A percentile compares a stretch with the other conserved stretches of the same genome.
These are phyloP conservation scores for Odontesthes bonariensis DNA, from an alignment of 2,113 vertebrate genomes.

Conservation along the genomic window DNA sequence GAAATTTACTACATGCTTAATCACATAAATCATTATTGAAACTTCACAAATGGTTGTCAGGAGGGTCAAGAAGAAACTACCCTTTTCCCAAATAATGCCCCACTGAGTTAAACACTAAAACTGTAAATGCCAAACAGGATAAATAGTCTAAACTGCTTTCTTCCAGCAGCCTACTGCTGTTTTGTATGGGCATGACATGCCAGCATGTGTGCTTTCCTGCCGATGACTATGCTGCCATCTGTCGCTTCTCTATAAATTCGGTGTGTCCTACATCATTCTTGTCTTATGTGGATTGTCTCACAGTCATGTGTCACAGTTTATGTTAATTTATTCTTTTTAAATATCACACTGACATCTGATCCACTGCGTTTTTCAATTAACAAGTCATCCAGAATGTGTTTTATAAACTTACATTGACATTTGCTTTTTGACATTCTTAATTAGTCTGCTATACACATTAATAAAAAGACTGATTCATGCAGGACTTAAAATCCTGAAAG, in stretches of 20 bases:
- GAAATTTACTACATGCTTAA: neutral
- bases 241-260: conserved; percentile 43
- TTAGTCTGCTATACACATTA: conserved; percentile 1
- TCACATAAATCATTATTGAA: conserved; percentile 24
- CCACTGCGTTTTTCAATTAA: neutral
- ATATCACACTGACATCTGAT: conserved; percentile 31
- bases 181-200: conserved; percentile 3
- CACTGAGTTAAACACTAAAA: conserved; percentile 23
- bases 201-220: conserved; percentile 25
- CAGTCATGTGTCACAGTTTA: conserved; percentile 31
- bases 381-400: neutral
- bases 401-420: conserved; percentile 12
- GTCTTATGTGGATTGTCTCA: conserved; percentile 5
- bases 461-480: neutral
- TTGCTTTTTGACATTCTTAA: conserved; percentile 19
- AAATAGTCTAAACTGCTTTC: conserved; percentile 46
- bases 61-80: conserved; percentile 9
- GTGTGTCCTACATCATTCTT: conserved; percentile 41
- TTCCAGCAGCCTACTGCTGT: conserved; percentile 44
- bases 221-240: conserved; percentile 56
- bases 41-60: conserved; percentile 4
- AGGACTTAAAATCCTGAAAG: conserved; percentile 4
- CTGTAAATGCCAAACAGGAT: conserved; percentile 18
- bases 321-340: conserved; percentile 44
- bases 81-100: conserved; percentile 5